phyloP scores from a whole-genome alignment of 2,888 invertebrate species.

The Noctua pronuba region DNA sequence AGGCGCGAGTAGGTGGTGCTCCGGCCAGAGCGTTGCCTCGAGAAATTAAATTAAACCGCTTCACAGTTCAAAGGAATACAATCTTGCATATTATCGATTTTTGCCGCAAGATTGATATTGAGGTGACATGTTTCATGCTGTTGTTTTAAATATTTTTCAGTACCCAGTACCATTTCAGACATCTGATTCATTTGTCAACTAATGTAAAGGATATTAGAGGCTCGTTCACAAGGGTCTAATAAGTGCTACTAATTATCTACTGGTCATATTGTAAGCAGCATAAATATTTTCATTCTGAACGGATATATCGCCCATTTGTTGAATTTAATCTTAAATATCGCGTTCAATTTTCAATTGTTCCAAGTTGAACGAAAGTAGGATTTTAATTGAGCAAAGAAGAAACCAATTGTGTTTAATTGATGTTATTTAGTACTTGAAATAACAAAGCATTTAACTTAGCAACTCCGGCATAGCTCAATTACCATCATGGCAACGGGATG shows the following conservation, averaged over 20 bases:
- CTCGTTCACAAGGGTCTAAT: not conserved
- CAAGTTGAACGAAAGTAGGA: slow-evolving; percentile 47
- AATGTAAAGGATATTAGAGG: not conserved
- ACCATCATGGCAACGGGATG: slow-evolving; percentile 56
- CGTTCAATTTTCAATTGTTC: slow-evolving; percentile 47
- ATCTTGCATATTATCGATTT: slow-evolving; percentile 59
- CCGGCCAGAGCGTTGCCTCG: slow-evolving; percentile 15
- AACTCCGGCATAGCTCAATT: slow-evolving; percentile 48
- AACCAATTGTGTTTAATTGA: slow-evolving; percentile 63
- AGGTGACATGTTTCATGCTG: not conserved
- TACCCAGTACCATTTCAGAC: not conserved
- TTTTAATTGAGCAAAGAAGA: slow-evolving; percentile 53
- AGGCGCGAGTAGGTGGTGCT: slow-evolving; percentile 31
- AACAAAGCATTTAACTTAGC: slow-evolving; percentile 60
- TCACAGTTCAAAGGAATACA: slow-evolving; percentile 58
- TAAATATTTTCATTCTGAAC: not conserved
- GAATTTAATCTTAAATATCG: slow-evolving; percentile 2
- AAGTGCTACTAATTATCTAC: not conserved
- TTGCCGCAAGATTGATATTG: slow-evolving; percentile 18
- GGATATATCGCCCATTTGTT: not conserved
- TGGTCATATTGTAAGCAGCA: not conserved
- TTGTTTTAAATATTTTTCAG: slow-evolving; percentile 2
- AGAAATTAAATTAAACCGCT: slow-evolving; percentile 58
- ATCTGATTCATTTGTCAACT: not conserved
- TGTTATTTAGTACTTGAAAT: slow-evolving; percentile 62